phyloP scores from a whole-genome alignment of 2,113 vertebrate species.

The Bambusicola thoracicus region DNA sequence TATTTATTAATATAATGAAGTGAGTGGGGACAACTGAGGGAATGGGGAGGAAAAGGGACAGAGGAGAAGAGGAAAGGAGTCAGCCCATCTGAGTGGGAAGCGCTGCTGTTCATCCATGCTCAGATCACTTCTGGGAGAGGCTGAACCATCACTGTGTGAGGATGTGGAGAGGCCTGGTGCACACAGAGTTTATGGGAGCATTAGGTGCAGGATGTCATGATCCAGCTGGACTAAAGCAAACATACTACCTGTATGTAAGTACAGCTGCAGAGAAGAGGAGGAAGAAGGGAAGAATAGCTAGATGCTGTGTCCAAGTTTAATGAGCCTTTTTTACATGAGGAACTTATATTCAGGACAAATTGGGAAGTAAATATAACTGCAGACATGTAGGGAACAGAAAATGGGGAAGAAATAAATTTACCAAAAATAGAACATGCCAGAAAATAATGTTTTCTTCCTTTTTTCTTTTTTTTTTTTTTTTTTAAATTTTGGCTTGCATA shows the following conservation, averaged over 20 bases:
- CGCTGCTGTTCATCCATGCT: neutral
- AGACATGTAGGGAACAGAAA: neutral
- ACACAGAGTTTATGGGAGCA: accelerated
- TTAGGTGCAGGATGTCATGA: neutral
- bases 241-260: accelerated
- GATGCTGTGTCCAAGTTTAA: neutral
- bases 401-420: neutral
- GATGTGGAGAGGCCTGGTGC: neutral
- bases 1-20: neutral
- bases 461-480: too few species aligned
- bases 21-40: neutral
- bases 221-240: neutral
- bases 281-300: neutral
- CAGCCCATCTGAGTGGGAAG: neutral
- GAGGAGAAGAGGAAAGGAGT: neutral
- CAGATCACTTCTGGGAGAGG: neutral
- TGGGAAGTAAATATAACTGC: neutral
- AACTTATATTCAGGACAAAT: neutral
- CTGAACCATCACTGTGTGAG: accelerated
- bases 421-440: neutral
- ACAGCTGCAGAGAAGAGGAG: neutral
- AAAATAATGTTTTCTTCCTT: neutral
- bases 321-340: neutral
- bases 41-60: neutral
- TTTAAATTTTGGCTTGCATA: neutral